A percentile compares a stretch with the other conserved stretches of the same genome.
Conservation (phyloP, 2,888 invertebrate species). For the Caenorhabditis sp. region DNA sequence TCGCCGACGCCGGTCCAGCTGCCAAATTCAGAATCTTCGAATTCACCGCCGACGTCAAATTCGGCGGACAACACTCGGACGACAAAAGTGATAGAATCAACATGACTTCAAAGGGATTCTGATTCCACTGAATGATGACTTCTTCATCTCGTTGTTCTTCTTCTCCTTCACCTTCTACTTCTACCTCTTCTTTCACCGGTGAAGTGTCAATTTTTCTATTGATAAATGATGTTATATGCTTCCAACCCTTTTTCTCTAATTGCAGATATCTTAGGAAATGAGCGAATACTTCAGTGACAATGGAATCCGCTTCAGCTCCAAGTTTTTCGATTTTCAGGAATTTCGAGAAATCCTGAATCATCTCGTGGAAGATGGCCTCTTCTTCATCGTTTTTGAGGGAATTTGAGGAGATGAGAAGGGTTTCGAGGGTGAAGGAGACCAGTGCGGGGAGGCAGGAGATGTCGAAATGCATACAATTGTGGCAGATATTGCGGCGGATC, state of each 20-base stretch:
- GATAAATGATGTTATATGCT: conserved; percentile 17
- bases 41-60: conserved; percentile 16
- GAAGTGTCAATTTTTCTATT: not conserved
- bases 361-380: conserved; percentile 15
- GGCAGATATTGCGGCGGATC: conserved; percentile 16
- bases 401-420: not conserved
- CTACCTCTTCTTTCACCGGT: conserved; percentile 11
- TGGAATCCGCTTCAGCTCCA: conserved; percentile 6
- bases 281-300: conserved; percentile 21
- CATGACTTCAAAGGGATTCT: conserved; percentile 20
- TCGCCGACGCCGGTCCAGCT: not conserved
- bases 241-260: conserved; percentile 40
- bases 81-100: conserved; percentile 24
- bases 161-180: not conserved
- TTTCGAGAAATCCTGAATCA: conserved; percentile 21
- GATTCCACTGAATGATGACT: not conserved
- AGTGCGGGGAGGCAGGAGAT: conserved; percentile 14
- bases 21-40: conserved; percentile 19
- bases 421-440: conserved; percentile 12
- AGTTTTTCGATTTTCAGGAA: conserved; percentile 19
- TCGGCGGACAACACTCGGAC: conserved; percentile 11
- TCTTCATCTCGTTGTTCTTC: not conserved
- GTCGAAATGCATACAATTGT: conserved; percentile 12
- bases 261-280: conserved; percentile 36
- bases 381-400: conserved; percentile 21